Evolutionary conservation across 2,888 invertebrate genomes (phyloP).

Genomic region (Sminthurides aquaticus): DNA sequence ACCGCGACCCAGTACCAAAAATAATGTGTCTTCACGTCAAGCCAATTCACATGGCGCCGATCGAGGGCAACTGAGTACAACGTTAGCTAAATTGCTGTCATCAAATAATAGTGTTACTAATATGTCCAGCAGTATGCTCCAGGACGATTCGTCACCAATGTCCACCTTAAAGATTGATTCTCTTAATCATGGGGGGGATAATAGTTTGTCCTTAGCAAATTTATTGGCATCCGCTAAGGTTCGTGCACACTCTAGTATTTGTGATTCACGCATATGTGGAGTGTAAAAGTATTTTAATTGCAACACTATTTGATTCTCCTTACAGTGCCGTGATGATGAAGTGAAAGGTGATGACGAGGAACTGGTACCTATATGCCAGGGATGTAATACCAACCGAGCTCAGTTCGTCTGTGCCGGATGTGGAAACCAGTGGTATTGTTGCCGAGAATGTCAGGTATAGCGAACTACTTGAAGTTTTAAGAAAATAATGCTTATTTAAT

Average conservation of each 20-base stretch:
- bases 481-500: background rate
- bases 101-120: conserved; percentile 28
- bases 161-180: conserved; percentile 16
- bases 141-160: conserved; percentile 17
- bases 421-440: conserved; percentile 91
- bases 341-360: conserved; percentile 39
- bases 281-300: background rate
- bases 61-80: conserved; percentile 23
- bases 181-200: conserved; percentile 23
- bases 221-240: conserved; percentile 52
- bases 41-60: conserved; percentile 12
- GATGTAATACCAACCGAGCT: conserved; percentile 70
- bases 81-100: conserved; percentile 39
- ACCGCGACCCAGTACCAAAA: conserved; percentile 13
- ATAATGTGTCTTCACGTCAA: conserved; percentile 20
- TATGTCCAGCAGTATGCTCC: conserved; percentile 6
- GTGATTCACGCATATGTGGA: no score
- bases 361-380: conserved; percentile 71
- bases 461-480: no score
- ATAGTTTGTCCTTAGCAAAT: conserved; percentile 50
- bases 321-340: conserved; percentile 36
- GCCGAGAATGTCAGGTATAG: conserved; percentile 79
- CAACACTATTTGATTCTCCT: background rate
- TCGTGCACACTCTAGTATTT: conserved; percentile 18
- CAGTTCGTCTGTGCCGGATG: conserved; percentile 85